Evolutionary conservation across 2,888 invertebrate genomes (phyloP).

Genomic region (Archips crataeganus): DNA sequence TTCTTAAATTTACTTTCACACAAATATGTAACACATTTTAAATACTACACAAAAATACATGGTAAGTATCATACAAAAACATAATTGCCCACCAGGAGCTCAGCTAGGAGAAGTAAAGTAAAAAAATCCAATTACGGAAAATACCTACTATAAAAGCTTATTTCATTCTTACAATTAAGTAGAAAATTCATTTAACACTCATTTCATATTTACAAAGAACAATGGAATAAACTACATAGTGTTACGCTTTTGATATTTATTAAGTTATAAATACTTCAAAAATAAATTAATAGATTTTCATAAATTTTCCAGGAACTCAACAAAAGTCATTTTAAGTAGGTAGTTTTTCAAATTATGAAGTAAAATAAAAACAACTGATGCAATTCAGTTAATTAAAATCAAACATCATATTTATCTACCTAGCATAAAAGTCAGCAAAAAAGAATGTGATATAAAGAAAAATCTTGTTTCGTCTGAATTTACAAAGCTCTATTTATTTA

Average conservation of each 20-base stretch:
- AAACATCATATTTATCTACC: too few species aligned
- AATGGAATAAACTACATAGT: neutral
- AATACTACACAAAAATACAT: neutral
- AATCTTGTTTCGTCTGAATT: too few species aligned
- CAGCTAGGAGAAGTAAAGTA: neutral
- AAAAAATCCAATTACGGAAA: neutral
- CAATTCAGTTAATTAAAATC: too few species aligned
- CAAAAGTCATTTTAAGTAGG: too few species aligned
- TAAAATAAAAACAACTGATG: too few species aligned
- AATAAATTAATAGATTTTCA: neutral
- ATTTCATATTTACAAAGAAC: constrained; percentile 22
- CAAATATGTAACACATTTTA: constrained; percentile 14
- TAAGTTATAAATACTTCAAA: neutral
- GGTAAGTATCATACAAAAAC: constrained; percentile 1
- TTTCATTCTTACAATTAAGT: constrained; percentile 20
- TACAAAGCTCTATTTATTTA: neutral
- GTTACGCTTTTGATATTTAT: neutral
- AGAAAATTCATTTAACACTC: constrained; percentile 18
- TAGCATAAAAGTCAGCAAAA: too few species aligned
- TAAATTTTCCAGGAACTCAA: too few species aligned
- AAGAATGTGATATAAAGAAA: too few species aligned
- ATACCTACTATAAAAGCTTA: neutral
- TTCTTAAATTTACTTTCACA: constrained; percentile 15
- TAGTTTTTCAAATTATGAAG: too few species aligned
- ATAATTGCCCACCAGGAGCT: neutral